Evolutionary conservation across 2,888 invertebrate species (phyloP).

Genomic region (Cerceris rybyensis): DNA sequence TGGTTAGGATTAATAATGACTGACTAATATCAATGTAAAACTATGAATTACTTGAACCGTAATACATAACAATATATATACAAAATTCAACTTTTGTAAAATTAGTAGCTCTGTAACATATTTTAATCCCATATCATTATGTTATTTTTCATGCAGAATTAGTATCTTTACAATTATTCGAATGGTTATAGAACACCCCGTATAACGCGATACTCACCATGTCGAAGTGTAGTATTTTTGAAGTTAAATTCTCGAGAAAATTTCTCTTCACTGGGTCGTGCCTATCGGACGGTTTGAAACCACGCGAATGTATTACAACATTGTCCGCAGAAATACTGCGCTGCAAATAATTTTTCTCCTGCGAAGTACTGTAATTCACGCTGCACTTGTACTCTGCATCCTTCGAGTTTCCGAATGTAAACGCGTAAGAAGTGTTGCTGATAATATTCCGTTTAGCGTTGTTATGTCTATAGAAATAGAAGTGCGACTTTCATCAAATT

Average conservation of each 20-base stretch:
- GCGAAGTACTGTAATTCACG: conserved; percentile 53
- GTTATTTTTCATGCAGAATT: too few relatives aligned
- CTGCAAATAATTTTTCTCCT: conserved; percentile 70
- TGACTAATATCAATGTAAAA: too few relatives aligned
- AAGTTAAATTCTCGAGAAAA: conserved; percentile 91
- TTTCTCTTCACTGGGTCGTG: conserved; percentile 91
- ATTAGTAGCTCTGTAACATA: too few relatives aligned
- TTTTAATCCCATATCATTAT: too few relatives aligned
- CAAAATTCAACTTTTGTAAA: too few relatives aligned
- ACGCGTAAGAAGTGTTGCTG: conserved; percentile 67
- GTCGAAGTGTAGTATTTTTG: conserved; percentile 91
- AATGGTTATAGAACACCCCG: too few relatives aligned
- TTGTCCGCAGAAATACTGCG: conserved; percentile 79
- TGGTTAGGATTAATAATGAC: too few relatives aligned
- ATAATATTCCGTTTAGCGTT: conserved; percentile 68
- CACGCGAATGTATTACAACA: conserved; percentile 83
- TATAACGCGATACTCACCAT: conserved; percentile 83
- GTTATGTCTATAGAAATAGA: conserved; percentile 61
- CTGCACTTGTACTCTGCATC: conserved; percentile 71
- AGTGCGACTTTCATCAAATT: conserved; percentile 6
- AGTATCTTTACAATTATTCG: too few relatives aligned
- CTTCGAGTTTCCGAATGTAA: conserved; percentile 54
- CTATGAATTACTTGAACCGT: too few relatives aligned
- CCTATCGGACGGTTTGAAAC: conserved; percentile 93
- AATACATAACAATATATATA: too few relatives aligned